These are phyloP conservation scores for Cryptoleucopteryx plumbea DNA, from an alignment of 2,113 vertebrate genomes.

Conservation along the genomic window DNA sequence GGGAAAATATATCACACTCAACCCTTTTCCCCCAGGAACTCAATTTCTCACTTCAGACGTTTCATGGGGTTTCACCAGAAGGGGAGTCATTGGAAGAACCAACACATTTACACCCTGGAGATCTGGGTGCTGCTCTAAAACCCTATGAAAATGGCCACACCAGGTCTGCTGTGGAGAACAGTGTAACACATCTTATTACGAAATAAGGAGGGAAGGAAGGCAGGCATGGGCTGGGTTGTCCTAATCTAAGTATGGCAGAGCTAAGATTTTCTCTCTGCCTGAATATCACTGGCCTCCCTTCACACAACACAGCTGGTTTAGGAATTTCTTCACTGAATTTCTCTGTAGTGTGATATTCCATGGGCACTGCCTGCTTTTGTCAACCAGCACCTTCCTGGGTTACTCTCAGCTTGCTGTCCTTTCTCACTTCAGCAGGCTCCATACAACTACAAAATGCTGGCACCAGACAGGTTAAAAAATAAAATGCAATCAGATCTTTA, in stretches of 20 bases:
- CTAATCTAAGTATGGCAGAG: neutral
- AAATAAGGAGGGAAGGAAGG: neutral
- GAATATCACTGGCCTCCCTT: neutral
- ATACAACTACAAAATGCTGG: neutral
- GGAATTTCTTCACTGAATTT: neutral
- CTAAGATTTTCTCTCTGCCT: neutral
- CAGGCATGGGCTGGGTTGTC: neutral
- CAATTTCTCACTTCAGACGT: neutral
- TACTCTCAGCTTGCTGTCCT: neutral
- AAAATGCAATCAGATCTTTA: neutral
- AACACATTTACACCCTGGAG: neutral
- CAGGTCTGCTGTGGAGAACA: neutral
- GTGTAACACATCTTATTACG: rapidly evolving
- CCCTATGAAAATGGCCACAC: neutral
- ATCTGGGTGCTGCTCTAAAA: neutral
- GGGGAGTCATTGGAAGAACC: neutral
- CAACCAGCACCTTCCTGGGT: neutral
- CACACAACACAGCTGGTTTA: neutral
- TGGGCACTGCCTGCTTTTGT: neutral
- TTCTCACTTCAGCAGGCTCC: neutral
- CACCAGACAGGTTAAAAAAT: neutral
- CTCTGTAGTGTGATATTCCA: neutral
- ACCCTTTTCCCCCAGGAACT: neutral
- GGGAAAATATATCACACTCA: neutral
- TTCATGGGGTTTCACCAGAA: neutral